Percentiles rank a stretch among this genome's conserved stretches.
Conservation (phyloP, 2,888 invertebrate genomes). For the Drepanosiphum platanoidis region DNA sequence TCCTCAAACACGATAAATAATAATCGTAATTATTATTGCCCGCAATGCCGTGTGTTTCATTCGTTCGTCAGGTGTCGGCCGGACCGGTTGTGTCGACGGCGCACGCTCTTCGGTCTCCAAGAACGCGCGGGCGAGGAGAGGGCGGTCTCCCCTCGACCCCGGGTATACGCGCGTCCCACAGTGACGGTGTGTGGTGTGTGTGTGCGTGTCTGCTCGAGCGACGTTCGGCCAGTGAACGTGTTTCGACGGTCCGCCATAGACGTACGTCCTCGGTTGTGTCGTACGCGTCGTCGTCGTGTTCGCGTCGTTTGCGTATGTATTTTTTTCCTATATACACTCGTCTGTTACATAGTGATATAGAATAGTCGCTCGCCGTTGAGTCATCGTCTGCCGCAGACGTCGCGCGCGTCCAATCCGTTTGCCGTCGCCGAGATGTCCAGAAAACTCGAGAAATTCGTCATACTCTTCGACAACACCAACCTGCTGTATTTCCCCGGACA, state of each 20-base stretch:
- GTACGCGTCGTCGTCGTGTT: neutral
- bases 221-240: slow-evolving; percentile 36
- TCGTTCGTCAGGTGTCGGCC: neutral
- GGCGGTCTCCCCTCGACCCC: no score
- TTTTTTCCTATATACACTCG: no score
- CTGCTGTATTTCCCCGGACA: slow-evolving; percentile 93
- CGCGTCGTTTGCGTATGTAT: neutral
- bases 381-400: neutral
- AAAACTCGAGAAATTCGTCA: slow-evolving; percentile 90
- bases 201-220: no score
- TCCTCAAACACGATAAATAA: no score
- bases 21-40: no score
- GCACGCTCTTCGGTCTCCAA: no score
- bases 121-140: neutral
- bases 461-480: slow-evolving; percentile 93
- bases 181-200: no score
- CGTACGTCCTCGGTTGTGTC: neutral
- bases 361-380: no score
- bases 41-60: no score
- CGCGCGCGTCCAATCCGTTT: neutral
- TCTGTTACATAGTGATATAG: no score
- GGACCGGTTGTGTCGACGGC: neutral
- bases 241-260: neutral
- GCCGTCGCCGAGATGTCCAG: slow-evolving; percentile 74
- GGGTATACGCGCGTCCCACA: no score